Evolutionary conservation across 2,797 vertebrate species (phyloP).

Genomic region (Arnoldichthys spilopterus): DNA sequence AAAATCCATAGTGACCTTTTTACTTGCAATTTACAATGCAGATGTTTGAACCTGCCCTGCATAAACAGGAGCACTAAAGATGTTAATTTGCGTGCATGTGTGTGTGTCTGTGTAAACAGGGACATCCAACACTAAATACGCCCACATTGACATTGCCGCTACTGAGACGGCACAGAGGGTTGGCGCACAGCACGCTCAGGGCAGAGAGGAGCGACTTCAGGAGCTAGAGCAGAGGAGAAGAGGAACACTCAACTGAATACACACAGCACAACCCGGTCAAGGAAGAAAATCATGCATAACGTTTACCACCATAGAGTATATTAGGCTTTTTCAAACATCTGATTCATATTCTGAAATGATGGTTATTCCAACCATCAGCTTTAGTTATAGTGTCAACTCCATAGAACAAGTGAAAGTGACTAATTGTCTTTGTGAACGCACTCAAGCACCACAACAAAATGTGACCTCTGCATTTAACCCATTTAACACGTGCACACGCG

Average conservation of each 20-base stretch:
- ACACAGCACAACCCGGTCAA: slow-evolving; percentile 1
- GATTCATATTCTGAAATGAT: not conserved
- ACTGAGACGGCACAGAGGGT: slow-evolving; percentile 86
- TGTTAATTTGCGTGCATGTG: not conserved
- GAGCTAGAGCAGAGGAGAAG: slow-evolving; percentile 81
- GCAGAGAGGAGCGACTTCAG: slow-evolving; percentile 79
- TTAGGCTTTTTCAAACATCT: not conserved
- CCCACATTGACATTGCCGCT: slow-evolving; percentile 85
- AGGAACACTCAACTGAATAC: slow-evolving; percentile 72
- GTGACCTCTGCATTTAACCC: no score
- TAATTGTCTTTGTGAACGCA: no score
- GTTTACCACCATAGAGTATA: slow-evolving; percentile 10
- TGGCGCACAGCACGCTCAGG: slow-evolving; percentile 81
- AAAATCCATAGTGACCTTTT: not conserved
- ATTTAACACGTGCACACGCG: no score
- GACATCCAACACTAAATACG: slow-evolving; percentile 77
- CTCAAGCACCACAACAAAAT: no score
- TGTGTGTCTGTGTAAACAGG: slow-evolving; percentile 67
- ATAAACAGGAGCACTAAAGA: not conserved
- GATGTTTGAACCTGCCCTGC: not conserved
- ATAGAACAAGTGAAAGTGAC: no score
- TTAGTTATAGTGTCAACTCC: not conserved
- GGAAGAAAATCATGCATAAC: not conserved
- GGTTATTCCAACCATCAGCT: not conserved
- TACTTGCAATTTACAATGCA: not conserved